A percentile compares a stretch with the other conserved stretches of the same genome.
phyloP scores from a whole-genome alignment of 2,113 vertebrate species.

The Hydropotes inermis region DNA sequence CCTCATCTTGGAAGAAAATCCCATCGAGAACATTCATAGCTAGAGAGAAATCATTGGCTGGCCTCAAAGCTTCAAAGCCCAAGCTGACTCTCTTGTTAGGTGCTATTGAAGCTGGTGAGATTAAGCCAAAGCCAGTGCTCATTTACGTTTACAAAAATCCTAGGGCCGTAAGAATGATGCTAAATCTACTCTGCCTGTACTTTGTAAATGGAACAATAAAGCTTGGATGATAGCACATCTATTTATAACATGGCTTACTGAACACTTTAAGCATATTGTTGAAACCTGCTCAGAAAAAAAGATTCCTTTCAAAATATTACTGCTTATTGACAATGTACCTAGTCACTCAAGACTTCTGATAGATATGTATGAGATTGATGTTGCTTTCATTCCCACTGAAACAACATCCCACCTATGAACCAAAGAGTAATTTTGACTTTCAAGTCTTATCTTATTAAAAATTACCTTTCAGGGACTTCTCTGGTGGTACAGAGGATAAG shows the following conservation, averaged over 20 bases:
- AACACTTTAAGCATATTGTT: not conserved
- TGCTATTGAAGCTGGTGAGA: not conserved
- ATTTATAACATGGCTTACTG: not conserved
- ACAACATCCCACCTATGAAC: not conserved
- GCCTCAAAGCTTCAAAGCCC: not conserved
- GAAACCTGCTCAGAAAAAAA: not conserved
- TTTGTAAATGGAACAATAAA: not conserved
- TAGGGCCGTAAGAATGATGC: not conserved
- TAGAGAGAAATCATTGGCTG: not conserved
- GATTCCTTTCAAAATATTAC: not conserved
- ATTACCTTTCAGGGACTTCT: not conserved
- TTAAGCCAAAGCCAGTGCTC: not conserved
- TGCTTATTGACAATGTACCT: not conserved
- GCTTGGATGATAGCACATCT: not conserved
- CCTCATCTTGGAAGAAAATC: not conserved
- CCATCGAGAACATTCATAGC: not conserved
- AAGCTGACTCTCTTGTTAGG: not conserved
- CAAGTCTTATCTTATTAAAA: not conserved
- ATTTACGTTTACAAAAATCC: not conserved
- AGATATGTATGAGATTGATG: accelerated
- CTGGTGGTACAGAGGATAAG: not conserved
- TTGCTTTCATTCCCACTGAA: not conserved
- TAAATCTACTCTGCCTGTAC: not conserved
- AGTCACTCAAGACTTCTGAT: not conserved
- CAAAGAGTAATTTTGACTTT: not conserved